A percentile compares a stretch with the other conserved stretches of the same genome.
Evolutionary conservation across 2,797 vertebrate genomes (phyloP).

Genomic region (Carcharodon carcharias): DNA sequence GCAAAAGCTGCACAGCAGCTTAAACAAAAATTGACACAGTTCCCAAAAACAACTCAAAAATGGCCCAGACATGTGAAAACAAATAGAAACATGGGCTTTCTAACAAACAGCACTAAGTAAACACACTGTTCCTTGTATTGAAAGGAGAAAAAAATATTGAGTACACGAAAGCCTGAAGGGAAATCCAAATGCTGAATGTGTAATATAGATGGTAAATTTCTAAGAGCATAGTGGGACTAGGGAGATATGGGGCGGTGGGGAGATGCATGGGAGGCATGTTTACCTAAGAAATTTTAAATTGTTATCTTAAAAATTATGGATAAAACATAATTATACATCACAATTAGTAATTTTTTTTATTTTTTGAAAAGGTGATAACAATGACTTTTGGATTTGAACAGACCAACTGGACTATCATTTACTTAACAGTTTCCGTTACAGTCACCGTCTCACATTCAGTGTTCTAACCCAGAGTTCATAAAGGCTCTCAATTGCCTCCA

Average conservation of each 20-base stretch:
- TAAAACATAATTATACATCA: neutral
- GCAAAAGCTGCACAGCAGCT: neutral
- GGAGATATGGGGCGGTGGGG: neutral
- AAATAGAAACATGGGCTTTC: neutral
- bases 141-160: neutral
- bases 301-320: neutral
- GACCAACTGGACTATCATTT: neutral
- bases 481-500: neutral
- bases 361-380: neutral
- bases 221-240: neutral
- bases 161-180: neutral
- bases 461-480: neutral
- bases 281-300: neutral
- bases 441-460: neutral
- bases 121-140: slow-evolving; percentile 4
- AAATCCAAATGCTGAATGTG: neutral
- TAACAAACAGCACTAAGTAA: neutral
- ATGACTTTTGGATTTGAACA: neutral
- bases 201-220: neutral
- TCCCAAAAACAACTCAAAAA: too few species aligned
- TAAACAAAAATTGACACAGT: neutral
- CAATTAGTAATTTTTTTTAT: neutral
- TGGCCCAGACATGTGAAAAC: neutral
- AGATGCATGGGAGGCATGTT: neutral
- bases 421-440: neutral